Conservation (phyloP, 2,888 invertebrate species). For the Hirtodrosophila trivittata region DNA sequence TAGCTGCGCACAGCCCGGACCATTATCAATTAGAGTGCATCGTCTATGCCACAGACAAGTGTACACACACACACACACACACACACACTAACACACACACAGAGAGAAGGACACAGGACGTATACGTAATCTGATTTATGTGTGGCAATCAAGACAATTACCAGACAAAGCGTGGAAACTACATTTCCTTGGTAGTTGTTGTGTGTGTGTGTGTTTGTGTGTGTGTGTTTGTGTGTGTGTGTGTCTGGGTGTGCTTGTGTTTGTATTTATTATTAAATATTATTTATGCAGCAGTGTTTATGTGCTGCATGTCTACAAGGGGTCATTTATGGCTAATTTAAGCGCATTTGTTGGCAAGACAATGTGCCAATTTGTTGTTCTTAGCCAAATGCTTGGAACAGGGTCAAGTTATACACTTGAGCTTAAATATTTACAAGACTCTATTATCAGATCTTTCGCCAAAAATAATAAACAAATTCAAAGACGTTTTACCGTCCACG, state of each 20-base stretch:
- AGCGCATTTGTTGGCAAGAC: slow-evolving; percentile 61
- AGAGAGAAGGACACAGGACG: slow-evolving; percentile 4
- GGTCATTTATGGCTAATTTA: slow-evolving; percentile 64
- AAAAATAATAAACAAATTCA: slow-evolving; percentile 32
- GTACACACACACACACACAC: slow-evolving; percentile 14
- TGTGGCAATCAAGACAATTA: slow-evolving; percentile 70
- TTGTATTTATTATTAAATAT: slow-evolving; percentile 60
- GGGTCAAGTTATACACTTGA: slow-evolving; percentile 3
- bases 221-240: slow-evolving; percentile 25
- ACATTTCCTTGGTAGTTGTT: slow-evolving; percentile 3
- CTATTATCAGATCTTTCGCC: slow-evolving; percentile 1
- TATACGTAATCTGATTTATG: slow-evolving; percentile 64
- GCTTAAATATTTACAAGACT: slow-evolving; percentile 24
- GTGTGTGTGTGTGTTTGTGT: slow-evolving; percentile 13
- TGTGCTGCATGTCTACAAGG: slow-evolving; percentile 55
- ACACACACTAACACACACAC: slow-evolving; percentile 8
- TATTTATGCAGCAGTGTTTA: slow-evolving; percentile 68
- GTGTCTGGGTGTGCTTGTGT: slow-evolving; percentile 10
- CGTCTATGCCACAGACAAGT: slow-evolving; percentile 19
- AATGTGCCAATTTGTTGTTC: slow-evolving; percentile 50
- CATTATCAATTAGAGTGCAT: slow-evolving; percentile 70
- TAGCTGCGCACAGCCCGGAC: slow-evolving; percentile 27
- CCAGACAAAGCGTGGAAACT: slow-evolving; percentile 41
- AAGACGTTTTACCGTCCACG: slow-evolving; percentile 8
- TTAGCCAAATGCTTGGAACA: slow-evolving; percentile 12